phyloP scores from a whole-genome alignment of 2,797 vertebrate genomes.

The Gymnopithys bicolor region DNA sequence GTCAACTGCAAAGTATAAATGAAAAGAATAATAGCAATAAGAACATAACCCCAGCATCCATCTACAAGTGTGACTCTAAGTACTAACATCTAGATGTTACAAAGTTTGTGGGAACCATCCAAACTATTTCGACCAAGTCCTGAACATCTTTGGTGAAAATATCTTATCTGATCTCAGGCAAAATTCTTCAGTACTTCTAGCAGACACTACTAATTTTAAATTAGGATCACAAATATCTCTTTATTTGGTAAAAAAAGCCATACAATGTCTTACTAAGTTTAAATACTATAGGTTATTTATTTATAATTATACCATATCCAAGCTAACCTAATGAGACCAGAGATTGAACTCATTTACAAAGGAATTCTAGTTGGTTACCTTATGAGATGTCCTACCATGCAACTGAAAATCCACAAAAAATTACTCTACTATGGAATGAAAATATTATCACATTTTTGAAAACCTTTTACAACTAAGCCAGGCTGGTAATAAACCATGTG shows the following conservation, averaged over 20 bases:
- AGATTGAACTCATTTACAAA: not conserved
- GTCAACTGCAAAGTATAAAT: not conserved
- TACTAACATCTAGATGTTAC: not conserved
- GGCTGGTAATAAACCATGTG: not conserved
- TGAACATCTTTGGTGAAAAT: not conserved
- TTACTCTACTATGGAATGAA: not conserved
- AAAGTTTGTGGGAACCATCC: not conserved
- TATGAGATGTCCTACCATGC: not conserved
- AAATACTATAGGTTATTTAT: too few relatives aligned
- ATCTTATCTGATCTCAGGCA: not conserved
- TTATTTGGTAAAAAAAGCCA: not conserved
- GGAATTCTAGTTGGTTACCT: not conserved
- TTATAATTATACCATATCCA: not conserved
- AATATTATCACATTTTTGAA: not conserved
- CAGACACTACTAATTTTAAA: not conserved
- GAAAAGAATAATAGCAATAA: not conserved
- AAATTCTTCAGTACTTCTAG: not conserved
- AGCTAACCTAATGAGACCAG: not conserved
- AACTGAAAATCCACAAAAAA: not conserved
- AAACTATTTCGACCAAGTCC: not conserved
- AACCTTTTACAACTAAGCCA: not conserved
- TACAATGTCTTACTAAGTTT: not conserved
- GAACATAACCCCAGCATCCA: not conserved
- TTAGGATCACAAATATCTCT: not conserved
- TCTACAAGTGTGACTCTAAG: not conserved